phyloP scores from a whole-genome alignment of 2,797 vertebrate genomes.

The Uromys caudimaculatus region DNA sequence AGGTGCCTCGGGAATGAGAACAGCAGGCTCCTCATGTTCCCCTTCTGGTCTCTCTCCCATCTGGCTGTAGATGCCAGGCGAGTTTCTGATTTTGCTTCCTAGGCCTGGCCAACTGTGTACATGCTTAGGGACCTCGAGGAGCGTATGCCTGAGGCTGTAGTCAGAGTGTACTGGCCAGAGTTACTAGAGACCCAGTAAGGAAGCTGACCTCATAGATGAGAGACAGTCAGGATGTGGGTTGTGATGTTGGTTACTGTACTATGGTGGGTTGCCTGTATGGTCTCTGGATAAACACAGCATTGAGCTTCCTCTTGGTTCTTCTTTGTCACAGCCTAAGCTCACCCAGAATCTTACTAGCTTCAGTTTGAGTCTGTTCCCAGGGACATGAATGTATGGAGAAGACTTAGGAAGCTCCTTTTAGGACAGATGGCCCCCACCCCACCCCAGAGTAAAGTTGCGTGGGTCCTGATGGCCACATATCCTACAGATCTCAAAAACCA shows the following conservation, averaged over 20 bases:
- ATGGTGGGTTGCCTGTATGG: rapidly evolving
- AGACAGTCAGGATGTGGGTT: background rate
- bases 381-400: rapidly evolving
- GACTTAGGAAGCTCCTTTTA: background rate
- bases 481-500: constrained; percentile 95
- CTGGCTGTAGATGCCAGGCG: no score
- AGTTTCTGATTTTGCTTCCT: background rate
- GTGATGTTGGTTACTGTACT: rapidly evolving
- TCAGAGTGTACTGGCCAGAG: background rate
- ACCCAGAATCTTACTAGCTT: background rate
- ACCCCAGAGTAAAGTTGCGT: background rate
- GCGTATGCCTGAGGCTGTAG: background rate
- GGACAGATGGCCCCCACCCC: background rate
- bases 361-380: background rate
- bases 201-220: background rate
- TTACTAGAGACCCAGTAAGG: background rate
- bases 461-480: background rate
- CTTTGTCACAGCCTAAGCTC: background rate
- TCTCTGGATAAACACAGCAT: background rate
- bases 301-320: background rate
- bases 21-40: background rate
- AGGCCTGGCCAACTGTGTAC: no score
- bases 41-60: background rate
- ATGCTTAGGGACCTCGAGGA: background rate
- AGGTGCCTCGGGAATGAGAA: no score